Conservation (phyloP, 1,140 invertebrate genomes). For the Rhopalosiphum maidis region DNA sequence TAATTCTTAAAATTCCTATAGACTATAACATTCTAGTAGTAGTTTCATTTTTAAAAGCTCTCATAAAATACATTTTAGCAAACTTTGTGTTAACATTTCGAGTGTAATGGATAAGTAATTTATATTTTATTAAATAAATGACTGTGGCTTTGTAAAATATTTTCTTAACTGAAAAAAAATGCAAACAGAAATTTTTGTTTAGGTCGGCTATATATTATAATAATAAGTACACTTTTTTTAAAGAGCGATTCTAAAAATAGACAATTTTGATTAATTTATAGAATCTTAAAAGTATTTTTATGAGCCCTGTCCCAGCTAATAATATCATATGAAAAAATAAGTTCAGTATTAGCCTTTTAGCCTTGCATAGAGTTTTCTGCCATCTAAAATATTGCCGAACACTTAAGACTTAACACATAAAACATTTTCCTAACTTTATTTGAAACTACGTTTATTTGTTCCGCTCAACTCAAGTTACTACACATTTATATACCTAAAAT, state of each 20-base stretch:
- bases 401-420: not conserved
- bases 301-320: too few relatives aligned
- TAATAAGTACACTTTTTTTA: too few relatives aligned
- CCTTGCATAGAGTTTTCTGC: not conserved
- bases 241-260: too few relatives aligned
- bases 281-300: not conserved
- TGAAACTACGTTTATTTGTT: not conserved
- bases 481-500: not conserved
- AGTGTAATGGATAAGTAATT: not conserved
- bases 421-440: not conserved
- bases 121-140: not conserved
- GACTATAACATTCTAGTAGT: not conserved
- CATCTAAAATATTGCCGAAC: not conserved
- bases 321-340: too few relatives aligned
- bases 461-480: not conserved
- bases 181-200: not conserved
- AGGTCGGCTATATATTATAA: not conserved
- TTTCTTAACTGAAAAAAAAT: not conserved
- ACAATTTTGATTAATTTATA: not conserved
- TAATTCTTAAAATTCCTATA: not conserved
- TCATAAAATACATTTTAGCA: not conserved
- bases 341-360: too few relatives aligned
- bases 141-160: not conserved
- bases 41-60: not conserved
- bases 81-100: not conserved